These are phyloP conservation scores for Pristionchus japonicus DNA, from an alignment of 2,888 invertebrate species.

Conservation along the genomic window DNA sequence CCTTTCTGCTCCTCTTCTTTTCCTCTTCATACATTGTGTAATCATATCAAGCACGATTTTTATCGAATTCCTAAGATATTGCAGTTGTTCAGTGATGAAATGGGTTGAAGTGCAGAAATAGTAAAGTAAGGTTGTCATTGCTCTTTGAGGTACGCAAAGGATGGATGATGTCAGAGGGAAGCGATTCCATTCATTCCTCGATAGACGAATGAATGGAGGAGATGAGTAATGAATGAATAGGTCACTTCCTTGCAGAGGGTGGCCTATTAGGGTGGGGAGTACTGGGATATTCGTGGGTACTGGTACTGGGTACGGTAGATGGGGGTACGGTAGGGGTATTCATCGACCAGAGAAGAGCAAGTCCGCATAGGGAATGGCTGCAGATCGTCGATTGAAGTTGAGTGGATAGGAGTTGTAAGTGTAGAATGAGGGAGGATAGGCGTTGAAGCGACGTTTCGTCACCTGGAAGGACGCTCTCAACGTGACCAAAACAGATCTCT, in stretches of 20 bases:
- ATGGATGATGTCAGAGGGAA: not conserved
- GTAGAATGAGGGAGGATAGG: slow-evolving; percentile 42
- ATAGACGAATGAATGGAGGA: not conserved
- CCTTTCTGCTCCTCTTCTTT: too few relatives aligned
- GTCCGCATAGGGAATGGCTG: slow-evolving; percentile 36
- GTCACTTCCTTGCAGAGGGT: not conserved
- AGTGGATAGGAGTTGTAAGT: slow-evolving; percentile 14
- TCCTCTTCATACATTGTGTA: too few relatives aligned
- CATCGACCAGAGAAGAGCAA: slow-evolving; percentile 22
- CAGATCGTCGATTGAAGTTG: slow-evolving; percentile 35
- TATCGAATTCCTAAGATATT: slow-evolving; percentile 20
- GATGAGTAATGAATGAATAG: too few relatives aligned
- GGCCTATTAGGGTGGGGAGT: not conserved
- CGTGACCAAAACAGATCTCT: not conserved
- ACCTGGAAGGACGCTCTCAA: not conserved
- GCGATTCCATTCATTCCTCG: not conserved
- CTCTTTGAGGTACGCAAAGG: not conserved
- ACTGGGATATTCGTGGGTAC: too few relatives aligned
- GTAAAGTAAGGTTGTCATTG: not conserved
- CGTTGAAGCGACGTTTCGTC: slow-evolving; percentile 27
- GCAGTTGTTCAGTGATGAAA: not conserved
- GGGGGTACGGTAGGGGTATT: too few relatives aligned
- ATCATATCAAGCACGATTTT: not conserved
- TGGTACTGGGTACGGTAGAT: too few relatives aligned
- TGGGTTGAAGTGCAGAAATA: not conserved